Conservation (phyloP, 2,797 vertebrate species). For the Acanthopagrus latus region DNA sequence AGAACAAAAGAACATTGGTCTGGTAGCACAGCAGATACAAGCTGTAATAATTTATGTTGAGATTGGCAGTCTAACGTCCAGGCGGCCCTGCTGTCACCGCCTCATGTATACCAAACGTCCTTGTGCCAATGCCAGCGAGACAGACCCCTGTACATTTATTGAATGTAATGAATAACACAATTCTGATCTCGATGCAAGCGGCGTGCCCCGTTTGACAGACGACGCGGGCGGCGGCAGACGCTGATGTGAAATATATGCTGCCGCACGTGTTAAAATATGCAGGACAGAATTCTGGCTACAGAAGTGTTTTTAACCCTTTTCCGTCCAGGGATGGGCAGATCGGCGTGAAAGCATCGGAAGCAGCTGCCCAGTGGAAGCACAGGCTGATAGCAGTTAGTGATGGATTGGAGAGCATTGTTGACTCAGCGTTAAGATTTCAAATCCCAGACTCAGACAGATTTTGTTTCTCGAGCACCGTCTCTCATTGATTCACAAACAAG, state of each 20-base stretch:
- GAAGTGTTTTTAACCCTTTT: conserved; percentile 54
- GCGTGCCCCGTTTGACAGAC: conserved; percentile 51
- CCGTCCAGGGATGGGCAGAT: conserved; percentile 20
- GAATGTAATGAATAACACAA: conserved; percentile 48
- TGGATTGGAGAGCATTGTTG: conserved; percentile 16
- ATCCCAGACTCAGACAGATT: conserved; percentile 29
- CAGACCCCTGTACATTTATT: conserved; percentile 29
- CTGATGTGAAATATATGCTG: conserved; percentile 60
- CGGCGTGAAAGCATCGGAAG: conserved; percentile 7
- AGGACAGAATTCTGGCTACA: conserved; percentile 44
- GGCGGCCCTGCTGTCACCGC: background rate
- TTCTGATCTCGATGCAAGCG: conserved; percentile 53
- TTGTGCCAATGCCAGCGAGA: conserved; percentile 27
- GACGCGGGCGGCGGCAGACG: conserved; percentile 39
- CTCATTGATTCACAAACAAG: conserved; percentile 32
- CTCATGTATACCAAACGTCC: conserved; percentile 3
- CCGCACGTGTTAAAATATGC: conserved; percentile 67
- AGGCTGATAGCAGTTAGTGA: background rate
- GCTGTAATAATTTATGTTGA: conserved; percentile 5
- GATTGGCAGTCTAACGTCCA: background rate
- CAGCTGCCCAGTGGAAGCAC: conserved; percentile 2
- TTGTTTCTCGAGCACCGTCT: conserved; percentile 5
- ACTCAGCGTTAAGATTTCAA: conserved; percentile 16
- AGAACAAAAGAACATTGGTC: background rate
- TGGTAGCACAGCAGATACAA: background rate